Percentiles rank a stretch among this genome's conserved stretches.
Conservation (phyloP, 35 echinoderm and acorn worm species). For the Eucidaris tribuloides region DNA sequence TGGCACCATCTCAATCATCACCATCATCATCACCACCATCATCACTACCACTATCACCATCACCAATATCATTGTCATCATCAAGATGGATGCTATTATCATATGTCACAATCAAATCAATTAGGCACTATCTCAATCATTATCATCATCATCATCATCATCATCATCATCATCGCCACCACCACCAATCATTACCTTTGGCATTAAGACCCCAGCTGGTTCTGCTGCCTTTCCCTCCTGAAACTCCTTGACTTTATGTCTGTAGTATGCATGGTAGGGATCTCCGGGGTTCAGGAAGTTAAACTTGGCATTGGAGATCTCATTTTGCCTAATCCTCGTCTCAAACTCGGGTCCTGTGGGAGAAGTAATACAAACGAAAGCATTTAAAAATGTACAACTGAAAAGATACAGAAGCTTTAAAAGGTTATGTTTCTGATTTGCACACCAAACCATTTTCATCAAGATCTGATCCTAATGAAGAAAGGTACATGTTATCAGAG, state of each 20-base stretch:
- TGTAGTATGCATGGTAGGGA: conserved; percentile 98
- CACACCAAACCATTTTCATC: too few relatives aligned
- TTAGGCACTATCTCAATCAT: too few relatives aligned
- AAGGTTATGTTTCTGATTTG: too few relatives aligned
- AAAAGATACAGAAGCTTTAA: neutral
- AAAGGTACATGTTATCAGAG: too few relatives aligned
- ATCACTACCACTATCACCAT: too few relatives aligned
- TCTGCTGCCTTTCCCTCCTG: conserved; percentile 88
- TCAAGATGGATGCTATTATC: neutral
- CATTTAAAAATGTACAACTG: neutral
- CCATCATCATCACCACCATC: too few relatives aligned
- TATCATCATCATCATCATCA: too few relatives aligned
- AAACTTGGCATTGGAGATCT: conserved; percentile 95
- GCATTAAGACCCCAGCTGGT: neutral
- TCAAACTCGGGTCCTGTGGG: conserved; percentile 92
- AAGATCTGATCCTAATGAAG: too few relatives aligned
- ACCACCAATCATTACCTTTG: conserved; percentile 21
- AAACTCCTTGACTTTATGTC: conserved; percentile 98
- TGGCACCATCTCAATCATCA: too few relatives aligned
- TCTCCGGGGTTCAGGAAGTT: conserved; percentile 96
- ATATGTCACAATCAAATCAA: neutral
- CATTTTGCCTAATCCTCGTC: conserved; percentile 91
- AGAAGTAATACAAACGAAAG: neutral
- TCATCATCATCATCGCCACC: too few relatives aligned
- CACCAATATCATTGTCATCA: neutral